Evolutionary conservation across 2,797 vertebrate species (phyloP).

Genomic region (Hyperoplus lanceolatus): DNA sequence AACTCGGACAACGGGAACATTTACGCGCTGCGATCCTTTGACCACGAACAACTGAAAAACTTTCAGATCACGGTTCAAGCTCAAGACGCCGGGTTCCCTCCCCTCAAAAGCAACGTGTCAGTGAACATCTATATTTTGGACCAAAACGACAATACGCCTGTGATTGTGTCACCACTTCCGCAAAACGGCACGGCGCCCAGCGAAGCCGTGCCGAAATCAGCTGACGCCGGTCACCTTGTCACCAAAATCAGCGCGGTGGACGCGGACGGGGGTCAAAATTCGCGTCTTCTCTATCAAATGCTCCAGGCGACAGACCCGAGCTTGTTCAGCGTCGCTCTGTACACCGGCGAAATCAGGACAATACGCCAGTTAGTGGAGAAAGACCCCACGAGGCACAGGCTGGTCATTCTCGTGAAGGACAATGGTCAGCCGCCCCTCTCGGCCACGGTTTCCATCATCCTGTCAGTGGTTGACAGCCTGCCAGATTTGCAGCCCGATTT

Average conservation of each 20-base stretch:
- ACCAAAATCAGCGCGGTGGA: constrained; percentile 86
- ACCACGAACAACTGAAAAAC: constrained; percentile 90
- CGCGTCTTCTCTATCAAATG: constrained; percentile 90
- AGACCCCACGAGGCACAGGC: constrained; percentile 85
- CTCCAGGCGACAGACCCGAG: constrained; percentile 88
- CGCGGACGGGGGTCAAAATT: constrained; percentile 85
- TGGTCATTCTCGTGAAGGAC: constrained; percentile 91
- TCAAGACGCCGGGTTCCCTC: constrained; percentile 90
- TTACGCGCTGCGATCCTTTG: constrained; percentile 92
- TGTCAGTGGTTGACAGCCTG: constrained; percentile 91
- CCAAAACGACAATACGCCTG: constrained; percentile 91
- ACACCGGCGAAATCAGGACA: constrained; percentile 92
- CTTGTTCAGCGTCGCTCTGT: constrained; percentile 89
- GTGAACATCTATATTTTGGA: constrained; percentile 90
- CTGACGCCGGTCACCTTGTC: constrained; percentile 88
- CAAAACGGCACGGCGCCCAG: constrained; percentile 84
- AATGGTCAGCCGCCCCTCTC: constrained; percentile 92
- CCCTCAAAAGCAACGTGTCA: constrained; percentile 86
- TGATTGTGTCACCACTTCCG: constrained; percentile 82
- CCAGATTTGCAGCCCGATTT: constrained; percentile 88
- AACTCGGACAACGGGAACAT: constrained; percentile 93
- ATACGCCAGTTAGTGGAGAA: constrained; percentile 87
- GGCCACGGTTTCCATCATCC: constrained; percentile 89
- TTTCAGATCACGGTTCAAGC: constrained; percentile 89
- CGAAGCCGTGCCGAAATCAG: constrained; percentile 85